Evolutionary conservation across 1,140 invertebrate species (phyloP).

Genomic region (Choristoneura fumiferana): DNA sequence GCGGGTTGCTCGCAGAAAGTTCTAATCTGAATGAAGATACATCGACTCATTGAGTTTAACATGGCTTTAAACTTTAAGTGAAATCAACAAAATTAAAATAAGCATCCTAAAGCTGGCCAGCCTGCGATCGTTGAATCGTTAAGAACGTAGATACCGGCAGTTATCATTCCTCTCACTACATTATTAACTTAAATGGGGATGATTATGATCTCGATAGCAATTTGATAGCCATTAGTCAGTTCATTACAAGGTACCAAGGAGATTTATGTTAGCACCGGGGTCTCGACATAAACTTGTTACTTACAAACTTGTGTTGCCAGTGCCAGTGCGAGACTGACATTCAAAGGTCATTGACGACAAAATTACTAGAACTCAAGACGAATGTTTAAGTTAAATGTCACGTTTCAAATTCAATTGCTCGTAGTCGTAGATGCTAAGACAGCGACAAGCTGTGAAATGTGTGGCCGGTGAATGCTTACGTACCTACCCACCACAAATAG

Average conservation of each 20-base stretch:
- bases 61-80: too few relatives aligned
- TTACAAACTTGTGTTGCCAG: slow-evolving; percentile 31
- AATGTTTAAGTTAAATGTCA: slow-evolving; percentile 42
- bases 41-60: too few relatives aligned
- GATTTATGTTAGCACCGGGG: slow-evolving; percentile 13
- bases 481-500: slow-evolving; percentile 1
- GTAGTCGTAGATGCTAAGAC: slow-evolving; percentile 17
- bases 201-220: slow-evolving; percentile 16
- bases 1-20: too few relatives aligned
- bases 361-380: slow-evolving; percentile 24
- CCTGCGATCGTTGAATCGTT: too few relatives aligned
- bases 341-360: slow-evolving; percentile 40
- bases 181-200: slow-evolving; percentile 16
- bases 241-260: slow-evolving; percentile 4
- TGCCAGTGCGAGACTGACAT: slow-evolving; percentile 28
- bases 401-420: slow-evolving; percentile 24
- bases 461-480: neutral
- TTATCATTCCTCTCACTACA: neutral
- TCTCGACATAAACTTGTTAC: slow-evolving; percentile 75
- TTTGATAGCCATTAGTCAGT: slow-evolving; percentile 8
- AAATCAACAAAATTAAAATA: too few relatives aligned
- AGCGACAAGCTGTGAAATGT: slow-evolving; percentile 15
- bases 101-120: too few relatives aligned
- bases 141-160: neutral
- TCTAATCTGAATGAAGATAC: too few relatives aligned